Base-by-base conservation (phyloP, 1,140 invertebrate genomes). In the Hydropsyche tenuis region DNA sequence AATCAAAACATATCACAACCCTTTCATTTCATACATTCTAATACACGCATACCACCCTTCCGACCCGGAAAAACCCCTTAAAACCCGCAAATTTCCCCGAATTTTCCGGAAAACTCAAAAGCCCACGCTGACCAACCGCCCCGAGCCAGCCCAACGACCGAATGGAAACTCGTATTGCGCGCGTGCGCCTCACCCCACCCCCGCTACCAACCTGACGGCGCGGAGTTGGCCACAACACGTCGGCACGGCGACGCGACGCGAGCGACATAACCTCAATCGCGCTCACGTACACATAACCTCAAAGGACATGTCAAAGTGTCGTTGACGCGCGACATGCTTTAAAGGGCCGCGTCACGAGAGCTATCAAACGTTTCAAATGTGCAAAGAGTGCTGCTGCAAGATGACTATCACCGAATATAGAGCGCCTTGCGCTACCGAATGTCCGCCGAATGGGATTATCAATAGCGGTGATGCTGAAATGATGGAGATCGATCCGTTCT, bases 391-490 rank as follows among this genome's bases (percentile, higher is more conserved):
- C 56, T 20, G 51, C 25, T 56, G 51, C 22, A 72, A 30, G 23
- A 77, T 77, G 75, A 77, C 75, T 20, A 70, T 77, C 48, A 77
- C 75, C 30, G 75, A 77, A 37, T 77, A 77, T 48, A 74, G 69
- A 37, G 62, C 75, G 60, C 75, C 75, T 1, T 77, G 75, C 53
- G 51, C 53, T 27, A 73, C 56, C n/a, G 45, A 66, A 37, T 37
- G 9, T 37, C 9, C 3, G 9, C 30, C 3, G 30, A 9, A 37
- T 4, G 30, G 80, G 80, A n/a, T n/a, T 79, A 78, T 79, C 81
- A 81, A 81, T 80, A 80, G 78, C 79, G 81, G 78, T 79, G 82
- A 78, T 72, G 64, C 68, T 22, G 73, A 75, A n/a, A n/a, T n/a
- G 23, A 69, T 74, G 23, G 72, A 70, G 14, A 71, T 71, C 4